Conservation (phyloP, 2,888 invertebrate species). For the Anoplius nigerrimus region DNA sequence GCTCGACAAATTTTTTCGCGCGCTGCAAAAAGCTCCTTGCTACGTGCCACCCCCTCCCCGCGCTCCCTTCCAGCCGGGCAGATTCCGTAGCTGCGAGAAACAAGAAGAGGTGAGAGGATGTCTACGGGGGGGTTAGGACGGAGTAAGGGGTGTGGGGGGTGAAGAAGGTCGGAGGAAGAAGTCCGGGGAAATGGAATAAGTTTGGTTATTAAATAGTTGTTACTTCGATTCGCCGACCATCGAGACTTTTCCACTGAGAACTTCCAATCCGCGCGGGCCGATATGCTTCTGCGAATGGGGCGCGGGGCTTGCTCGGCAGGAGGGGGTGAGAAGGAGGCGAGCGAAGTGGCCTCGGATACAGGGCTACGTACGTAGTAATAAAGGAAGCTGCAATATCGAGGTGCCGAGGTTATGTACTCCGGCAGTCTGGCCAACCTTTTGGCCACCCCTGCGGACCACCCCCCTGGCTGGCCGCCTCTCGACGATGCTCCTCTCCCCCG, state of each 20-base stretch:
- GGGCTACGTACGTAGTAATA: slow-evolving; percentile 53
- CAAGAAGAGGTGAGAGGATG: slow-evolving; percentile 4
- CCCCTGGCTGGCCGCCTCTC: background rate
- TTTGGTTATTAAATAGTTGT: slow-evolving; percentile 66
- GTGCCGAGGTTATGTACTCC: slow-evolving; percentile 30
- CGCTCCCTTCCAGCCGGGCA: too few relatives aligned
- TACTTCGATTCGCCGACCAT: slow-evolving; percentile 38
- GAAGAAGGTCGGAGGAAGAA: slow-evolving; percentile 18
- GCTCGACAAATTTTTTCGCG: too few relatives aligned
- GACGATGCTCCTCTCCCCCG: background rate
- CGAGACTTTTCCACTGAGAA: slow-evolving; percentile 8
- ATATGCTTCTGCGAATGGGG: background rate
- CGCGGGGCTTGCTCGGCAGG: background rate
- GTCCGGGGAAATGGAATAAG: slow-evolving; percentile 61
- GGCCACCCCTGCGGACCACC: too few relatives aligned
- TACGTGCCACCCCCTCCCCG: too few relatives aligned
- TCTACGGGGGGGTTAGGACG: too few relatives aligned
- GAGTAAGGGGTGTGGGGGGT: too few relatives aligned
- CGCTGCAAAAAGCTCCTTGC: too few relatives aligned
- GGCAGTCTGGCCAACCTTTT: too few relatives aligned
- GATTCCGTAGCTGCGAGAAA: background rate
- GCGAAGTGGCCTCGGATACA: slow-evolving; percentile 7
- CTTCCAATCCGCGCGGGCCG: slow-evolving; percentile 11
- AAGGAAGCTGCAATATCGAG: slow-evolving; percentile 55
- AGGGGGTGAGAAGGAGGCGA: background rate